phyloP scores from a whole-genome alignment of 2,888 invertebrate species.

The Ophion ventricosus region DNA sequence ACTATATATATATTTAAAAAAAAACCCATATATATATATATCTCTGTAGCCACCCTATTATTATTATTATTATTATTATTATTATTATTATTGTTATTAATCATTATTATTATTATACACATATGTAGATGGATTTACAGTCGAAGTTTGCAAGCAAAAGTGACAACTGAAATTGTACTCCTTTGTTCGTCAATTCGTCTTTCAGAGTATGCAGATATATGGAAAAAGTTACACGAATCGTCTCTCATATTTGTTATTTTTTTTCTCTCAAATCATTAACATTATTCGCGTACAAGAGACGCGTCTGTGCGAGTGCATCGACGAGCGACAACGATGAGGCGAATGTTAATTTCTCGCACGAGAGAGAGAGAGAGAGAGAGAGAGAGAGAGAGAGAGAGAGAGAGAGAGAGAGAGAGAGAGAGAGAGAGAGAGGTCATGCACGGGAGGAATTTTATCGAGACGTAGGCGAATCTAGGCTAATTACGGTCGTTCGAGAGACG shows the following conservation, averaged over 20 bases:
- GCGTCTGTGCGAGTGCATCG: slow-evolving; percentile 45
- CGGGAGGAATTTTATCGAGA: slow-evolving; percentile 33
- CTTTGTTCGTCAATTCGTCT: neutral
- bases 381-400: too few species aligned
- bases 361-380: neutral
- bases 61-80: slow-evolving; percentile 15
- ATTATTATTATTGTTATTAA: slow-evolving; percentile 7
- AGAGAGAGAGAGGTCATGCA: slow-evolving; percentile 17
- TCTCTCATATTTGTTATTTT: slow-evolving; percentile 6
- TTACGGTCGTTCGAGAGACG: slow-evolving; percentile 15
- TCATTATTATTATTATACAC: neutral
- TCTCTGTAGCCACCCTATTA: neutral
- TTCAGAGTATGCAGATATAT: too few species aligned
- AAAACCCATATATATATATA: neutral
- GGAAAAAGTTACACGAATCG: too few species aligned
- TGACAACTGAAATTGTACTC: neutral
- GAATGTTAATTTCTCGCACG: slow-evolving; percentile 39
- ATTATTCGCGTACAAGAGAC: neutral
- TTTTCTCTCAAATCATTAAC: slow-evolving; percentile 38
- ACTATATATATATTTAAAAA: neutral
- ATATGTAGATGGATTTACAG: too few species aligned
- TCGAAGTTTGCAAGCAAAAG: neutral
- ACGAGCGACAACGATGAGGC: slow-evolving; percentile 54
- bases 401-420: neutral
- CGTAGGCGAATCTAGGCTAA: slow-evolving; percentile 13